Conservation (phyloP, 2,888 invertebrate species). For the Fragum whitleyi region DNA sequence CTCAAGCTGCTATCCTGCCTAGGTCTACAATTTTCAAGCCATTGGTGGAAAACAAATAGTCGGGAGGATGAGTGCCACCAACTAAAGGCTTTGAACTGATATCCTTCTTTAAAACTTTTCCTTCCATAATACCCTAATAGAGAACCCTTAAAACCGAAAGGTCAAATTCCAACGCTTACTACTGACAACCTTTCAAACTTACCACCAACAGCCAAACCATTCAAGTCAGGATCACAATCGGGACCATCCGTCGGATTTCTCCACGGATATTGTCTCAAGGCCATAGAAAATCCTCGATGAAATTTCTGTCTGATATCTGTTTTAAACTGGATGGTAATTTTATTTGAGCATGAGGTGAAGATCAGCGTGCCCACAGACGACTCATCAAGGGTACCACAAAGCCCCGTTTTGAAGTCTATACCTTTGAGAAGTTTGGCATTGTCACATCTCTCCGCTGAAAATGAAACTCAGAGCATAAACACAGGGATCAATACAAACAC, state of each 20-base stretch:
- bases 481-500: too few species aligned
- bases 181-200: neutral
- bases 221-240: conserved; percentile 60
- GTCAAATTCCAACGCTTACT: too few species aligned
- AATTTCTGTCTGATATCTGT: conserved; percentile 40
- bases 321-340: conserved; percentile 61
- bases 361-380: conserved; percentile 45
- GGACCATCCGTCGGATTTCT: conserved; percentile 63
- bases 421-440: conserved; percentile 64
- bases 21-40: too few species aligned
- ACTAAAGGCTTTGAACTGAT: too few species aligned
- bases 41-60: too few species aligned
- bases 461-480: neutral
- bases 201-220: conserved; percentile 60
- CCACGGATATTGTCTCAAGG: conserved; percentile 54
- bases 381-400: conserved; percentile 60
- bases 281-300: conserved; percentile 49
- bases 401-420: conserved; percentile 54
- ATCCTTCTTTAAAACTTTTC: too few species aligned
- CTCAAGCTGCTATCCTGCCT: too few species aligned
- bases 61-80: too few species aligned
- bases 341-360: conserved; percentile 61
- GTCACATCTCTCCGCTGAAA: conserved; percentile 61
- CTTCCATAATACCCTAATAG: too few species aligned
- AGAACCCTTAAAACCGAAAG: too few species aligned